Evolutionary conservation across 1,140 invertebrate genomes (phyloP).

Genomic region (Dreissena polymorpha): DNA sequence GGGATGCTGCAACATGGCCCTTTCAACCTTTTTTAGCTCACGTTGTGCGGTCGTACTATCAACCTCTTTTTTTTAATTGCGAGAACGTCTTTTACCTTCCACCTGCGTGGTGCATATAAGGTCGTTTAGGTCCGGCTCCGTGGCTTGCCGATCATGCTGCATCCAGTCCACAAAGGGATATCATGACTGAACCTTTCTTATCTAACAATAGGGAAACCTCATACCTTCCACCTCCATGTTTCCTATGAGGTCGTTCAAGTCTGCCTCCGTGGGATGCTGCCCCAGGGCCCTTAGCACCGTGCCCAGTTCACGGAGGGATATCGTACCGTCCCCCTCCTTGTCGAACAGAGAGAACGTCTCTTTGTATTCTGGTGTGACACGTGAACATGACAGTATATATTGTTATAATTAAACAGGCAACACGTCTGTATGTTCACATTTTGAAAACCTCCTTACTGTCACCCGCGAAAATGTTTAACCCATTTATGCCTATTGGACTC

Average conservation of each 20-base stretch:
- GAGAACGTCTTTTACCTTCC: conserved; percentile 13
- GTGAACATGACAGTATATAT: not conserved
- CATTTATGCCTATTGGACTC: too few relatives aligned
- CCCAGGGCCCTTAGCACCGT: conserved; percentile 99
- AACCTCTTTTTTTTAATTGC: too few relatives aligned
- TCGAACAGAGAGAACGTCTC: conserved; percentile 60
- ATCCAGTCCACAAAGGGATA: not conserved
- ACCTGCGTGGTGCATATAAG: conserved; percentile 1
- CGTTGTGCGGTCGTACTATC: too few relatives aligned
- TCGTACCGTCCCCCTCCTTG: conserved; percentile 96
- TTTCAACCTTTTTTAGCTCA: too few relatives aligned
- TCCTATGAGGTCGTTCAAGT: conserved; percentile 99
- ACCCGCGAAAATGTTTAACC: too few relatives aligned
- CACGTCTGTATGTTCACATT: too few relatives aligned
- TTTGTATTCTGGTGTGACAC: conserved; percentile 50
- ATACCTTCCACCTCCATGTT: conserved; percentile 92
- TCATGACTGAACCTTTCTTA: not conserved
- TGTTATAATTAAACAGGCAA: too few relatives aligned
- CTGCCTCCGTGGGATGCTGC: conserved; percentile 99
- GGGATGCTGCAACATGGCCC: not conserved
- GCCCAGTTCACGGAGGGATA: conserved; percentile 99
- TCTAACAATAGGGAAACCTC: conserved; percentile 72
- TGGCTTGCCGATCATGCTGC: conserved; percentile 7
- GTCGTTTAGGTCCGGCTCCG: conserved; percentile 33
- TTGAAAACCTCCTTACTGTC: too few relatives aligned